phyloP scores from a whole-genome alignment of 2,113 vertebrate genomes.

The Rhinopomastus cyanomelas region DNA sequence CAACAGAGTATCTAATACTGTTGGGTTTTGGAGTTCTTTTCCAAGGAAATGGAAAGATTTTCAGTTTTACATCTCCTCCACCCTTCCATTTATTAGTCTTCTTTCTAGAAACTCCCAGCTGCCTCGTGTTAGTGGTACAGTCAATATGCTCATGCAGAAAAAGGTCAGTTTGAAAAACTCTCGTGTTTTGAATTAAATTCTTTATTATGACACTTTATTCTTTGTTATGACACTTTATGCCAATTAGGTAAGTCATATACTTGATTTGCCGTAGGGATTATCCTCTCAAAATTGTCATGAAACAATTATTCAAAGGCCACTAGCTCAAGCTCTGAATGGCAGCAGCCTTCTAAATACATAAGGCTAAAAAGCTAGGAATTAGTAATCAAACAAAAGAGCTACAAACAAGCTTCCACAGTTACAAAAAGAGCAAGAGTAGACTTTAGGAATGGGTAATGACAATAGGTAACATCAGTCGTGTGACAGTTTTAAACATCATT shows the following conservation, averaged over 20 bases:
- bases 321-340: neutral
- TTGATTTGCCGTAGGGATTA: neutral
- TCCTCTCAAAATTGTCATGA: neutral
- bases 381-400: neutral
- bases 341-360: neutral
- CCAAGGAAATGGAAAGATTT: neutral
- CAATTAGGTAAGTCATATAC: constrained; percentile 19
- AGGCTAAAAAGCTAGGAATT: neutral
- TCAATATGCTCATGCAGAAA: neutral
- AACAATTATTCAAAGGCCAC: neutral
- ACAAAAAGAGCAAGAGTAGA: neutral
- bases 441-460: neutral
- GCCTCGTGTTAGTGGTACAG: neutral
- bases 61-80: neutral
- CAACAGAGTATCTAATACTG: neutral
- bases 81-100: neutral
- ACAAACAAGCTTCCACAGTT: too few species aligned
- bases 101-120: neutral
- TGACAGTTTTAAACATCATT: neutral
- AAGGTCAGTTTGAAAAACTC: neutral
- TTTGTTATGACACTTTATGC: neutral
- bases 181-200: neutral
- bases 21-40: neutral
- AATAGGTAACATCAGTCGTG: neutral
- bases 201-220: neutral